Percentiles rank a stretch among this genome's conserved stretches.
These are phyloP conservation scores for Rhabdophis nuchalis DNA, from an alignment of 2,797 vertebrate genomes.

Conservation along the genomic window DNA sequence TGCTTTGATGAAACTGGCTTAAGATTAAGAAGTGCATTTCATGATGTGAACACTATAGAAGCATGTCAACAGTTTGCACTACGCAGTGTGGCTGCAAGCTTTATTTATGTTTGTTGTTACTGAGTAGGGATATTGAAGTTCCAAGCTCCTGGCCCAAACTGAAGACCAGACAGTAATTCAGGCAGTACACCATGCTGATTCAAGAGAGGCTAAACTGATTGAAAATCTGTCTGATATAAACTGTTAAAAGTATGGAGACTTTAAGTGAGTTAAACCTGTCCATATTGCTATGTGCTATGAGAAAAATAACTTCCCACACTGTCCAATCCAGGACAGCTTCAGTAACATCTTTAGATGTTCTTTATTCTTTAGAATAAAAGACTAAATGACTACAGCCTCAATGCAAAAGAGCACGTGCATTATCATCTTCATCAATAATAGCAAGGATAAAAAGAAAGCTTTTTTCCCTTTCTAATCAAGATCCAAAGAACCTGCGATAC, in stretches of 20 bases:
- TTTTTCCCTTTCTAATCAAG: background rate
- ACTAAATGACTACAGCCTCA: background rate
- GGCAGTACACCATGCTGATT: background rate
- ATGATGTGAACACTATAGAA: background rate
- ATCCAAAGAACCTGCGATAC: background rate
- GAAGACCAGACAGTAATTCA: background rate
- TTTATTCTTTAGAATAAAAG: background rate
- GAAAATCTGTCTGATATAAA: background rate
- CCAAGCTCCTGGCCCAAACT: background rate
- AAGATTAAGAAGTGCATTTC: background rate
- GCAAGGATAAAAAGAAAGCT: background rate
- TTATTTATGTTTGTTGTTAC: background rate
- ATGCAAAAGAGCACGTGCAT: background rate
- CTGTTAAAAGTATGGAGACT: background rate
- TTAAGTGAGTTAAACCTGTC: background rate
- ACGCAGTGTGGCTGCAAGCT: background rate
- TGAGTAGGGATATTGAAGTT: background rate
- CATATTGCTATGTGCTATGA: background rate
- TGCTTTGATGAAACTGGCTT: background rate
- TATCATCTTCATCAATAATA: background rate
- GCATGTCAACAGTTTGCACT: background rate
- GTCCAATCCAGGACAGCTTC: background rate
- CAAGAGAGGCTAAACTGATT: background rate
- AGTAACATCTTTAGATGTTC: background rate
- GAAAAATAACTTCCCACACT: background rate